These are phyloP conservation scores for Mystacides longicornis DNA, from an alignment of 2,888 invertebrate genomes.

Conservation along the genomic window DNA sequence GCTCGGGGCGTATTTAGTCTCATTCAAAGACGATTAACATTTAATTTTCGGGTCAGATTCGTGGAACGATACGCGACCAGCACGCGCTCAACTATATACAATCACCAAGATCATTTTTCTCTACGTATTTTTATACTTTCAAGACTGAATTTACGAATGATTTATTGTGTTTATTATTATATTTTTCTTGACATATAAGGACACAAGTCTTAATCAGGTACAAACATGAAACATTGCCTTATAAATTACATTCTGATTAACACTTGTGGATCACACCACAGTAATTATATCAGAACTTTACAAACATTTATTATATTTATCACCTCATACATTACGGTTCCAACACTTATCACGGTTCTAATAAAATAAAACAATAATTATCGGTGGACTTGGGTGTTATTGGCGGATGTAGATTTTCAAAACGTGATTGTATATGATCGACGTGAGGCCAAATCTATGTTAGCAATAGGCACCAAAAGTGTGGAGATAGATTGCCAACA, in stretches of 20 bases:
- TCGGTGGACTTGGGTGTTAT: too few relatives aligned
- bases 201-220: slow-evolving; percentile 19
- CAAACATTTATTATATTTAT: too few relatives aligned
- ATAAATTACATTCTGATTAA: slow-evolving; percentile 8
- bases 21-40: slow-evolving; percentile 24
- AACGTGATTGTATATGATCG: too few relatives aligned
- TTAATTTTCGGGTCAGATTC: slow-evolving; percentile 26
- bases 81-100: slow-evolving; percentile 8
- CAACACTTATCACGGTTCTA: too few relatives aligned
- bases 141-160: slow-evolving; percentile 23
- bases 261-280: slow-evolving; percentile 1
- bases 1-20: slow-evolving; percentile 24
- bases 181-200: slow-evolving; percentile 9
- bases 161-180: slow-evolving; percentile 22
- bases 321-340: too few relatives aligned
- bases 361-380: too few relatives aligned
- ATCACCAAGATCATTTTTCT: slow-evolving; percentile 22
- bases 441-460: too few relatives aligned
- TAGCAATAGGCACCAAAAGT: too few relatives aligned
- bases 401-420: too few relatives aligned
- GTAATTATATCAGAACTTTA: neutral
- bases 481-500: too few relatives aligned
- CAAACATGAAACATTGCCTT: neutral
- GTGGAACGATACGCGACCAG: slow-evolving; percentile 15
- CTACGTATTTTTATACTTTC: slow-evolving; percentile 22